Evolutionary conservation across 2,888 invertebrate species (phyloP).

Genomic region (Endotricha flammealis): DNA sequence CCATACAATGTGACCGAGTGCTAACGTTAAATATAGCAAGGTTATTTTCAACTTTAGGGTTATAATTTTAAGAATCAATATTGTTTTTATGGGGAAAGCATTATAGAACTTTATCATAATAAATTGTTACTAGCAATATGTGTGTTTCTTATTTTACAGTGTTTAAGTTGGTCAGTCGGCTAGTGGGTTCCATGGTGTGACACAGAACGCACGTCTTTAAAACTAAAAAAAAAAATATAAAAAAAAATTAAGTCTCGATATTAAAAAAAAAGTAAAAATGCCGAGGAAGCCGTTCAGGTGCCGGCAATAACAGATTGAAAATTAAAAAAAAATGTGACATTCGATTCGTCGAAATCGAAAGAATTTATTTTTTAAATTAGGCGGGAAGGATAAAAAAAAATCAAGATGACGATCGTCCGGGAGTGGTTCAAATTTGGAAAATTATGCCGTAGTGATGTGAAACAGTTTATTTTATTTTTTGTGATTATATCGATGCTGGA

Average conservation of each 20-base stretch:
- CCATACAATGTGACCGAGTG: slow-evolving; percentile 47
- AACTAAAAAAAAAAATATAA: slow-evolving; percentile 20
- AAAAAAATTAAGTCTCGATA: slow-evolving; percentile 17
- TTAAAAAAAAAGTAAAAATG: slow-evolving; percentile 35
- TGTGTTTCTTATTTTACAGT: slow-evolving; percentile 75
- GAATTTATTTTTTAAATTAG: slow-evolving; percentile 29
- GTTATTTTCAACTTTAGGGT: slow-evolving; percentile 19
- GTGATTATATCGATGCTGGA: slow-evolving; percentile 58
- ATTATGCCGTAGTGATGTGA: slow-evolving; percentile 61
- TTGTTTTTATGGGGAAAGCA: slow-evolving; percentile 29
- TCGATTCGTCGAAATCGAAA: slow-evolving; percentile 18
- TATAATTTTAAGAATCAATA: slow-evolving; percentile 10
- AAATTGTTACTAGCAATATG: slow-evolving; percentile 51
- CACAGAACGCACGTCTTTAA: slow-evolving; percentile 44
- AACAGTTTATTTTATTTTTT: slow-evolving; percentile 48
- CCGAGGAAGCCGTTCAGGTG: slow-evolving; percentile 48
- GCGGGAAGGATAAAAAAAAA: slow-evolving; percentile 49
- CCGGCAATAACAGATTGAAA: slow-evolving; percentile 26
- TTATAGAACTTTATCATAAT: slow-evolving; percentile 41
- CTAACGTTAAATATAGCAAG: slow-evolving; percentile 18
- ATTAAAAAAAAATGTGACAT: slow-evolving; percentile 45
- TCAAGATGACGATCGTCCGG: slow-evolving; percentile 68
- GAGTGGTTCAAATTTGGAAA: slow-evolving; percentile 56
- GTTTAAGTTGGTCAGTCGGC: slow-evolving; percentile 76
- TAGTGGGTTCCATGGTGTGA: slow-evolving; percentile 63